Percentiles rank a stretch among this genome's conserved stretches.
These are phyloP conservation scores for Nilaparvata lugens DNA, from an alignment of 1,140 invertebrate genomes.

Conservation along the genomic window DNA sequence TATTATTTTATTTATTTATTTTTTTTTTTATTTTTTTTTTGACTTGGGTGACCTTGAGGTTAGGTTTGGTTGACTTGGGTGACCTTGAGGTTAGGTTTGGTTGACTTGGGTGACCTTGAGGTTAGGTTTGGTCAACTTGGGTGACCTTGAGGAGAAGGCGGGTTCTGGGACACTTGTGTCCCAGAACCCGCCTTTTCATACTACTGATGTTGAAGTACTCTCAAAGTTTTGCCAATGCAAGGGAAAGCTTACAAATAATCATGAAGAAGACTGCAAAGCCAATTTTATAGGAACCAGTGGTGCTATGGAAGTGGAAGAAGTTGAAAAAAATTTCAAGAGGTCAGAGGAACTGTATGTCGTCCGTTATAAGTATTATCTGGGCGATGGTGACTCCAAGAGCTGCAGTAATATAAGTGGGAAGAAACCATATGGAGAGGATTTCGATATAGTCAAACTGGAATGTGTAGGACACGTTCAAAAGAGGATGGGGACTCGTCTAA, in stretches of 20 bases:
- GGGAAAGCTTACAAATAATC: conserved; percentile 2
- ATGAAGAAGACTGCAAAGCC: conserved; percentile 15
- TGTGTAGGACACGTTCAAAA: conserved; percentile 27
- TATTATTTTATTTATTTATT: no score
- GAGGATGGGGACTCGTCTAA: conserved; percentile 24
- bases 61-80: no score
- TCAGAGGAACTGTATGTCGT: conserved; percentile 17
- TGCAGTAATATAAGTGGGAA: conserved; percentile 2
- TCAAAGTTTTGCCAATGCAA: conserved; percentile 19
- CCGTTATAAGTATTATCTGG: conserved; percentile 22
- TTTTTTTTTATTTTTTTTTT: no score
- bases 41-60: no score
- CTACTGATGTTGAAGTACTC: conserved; percentile 18
- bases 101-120: no score
- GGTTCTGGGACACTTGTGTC: no score
- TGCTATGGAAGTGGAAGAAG: conserved; percentile 21
- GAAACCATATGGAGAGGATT: conserved; percentile 22
- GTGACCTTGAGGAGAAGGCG: no score
- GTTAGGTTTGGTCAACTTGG: no score
- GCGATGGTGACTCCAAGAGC: conserved; percentile 24
- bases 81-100: no score
- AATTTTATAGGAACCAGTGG: conserved; percentile 24
- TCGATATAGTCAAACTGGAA: conserved; percentile 25
- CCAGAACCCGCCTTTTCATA: background rate
- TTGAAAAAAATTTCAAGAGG: conserved; percentile 11